Conservation (phyloP, 2,888 invertebrate genomes). For the Tigriopus californicus region DNA sequence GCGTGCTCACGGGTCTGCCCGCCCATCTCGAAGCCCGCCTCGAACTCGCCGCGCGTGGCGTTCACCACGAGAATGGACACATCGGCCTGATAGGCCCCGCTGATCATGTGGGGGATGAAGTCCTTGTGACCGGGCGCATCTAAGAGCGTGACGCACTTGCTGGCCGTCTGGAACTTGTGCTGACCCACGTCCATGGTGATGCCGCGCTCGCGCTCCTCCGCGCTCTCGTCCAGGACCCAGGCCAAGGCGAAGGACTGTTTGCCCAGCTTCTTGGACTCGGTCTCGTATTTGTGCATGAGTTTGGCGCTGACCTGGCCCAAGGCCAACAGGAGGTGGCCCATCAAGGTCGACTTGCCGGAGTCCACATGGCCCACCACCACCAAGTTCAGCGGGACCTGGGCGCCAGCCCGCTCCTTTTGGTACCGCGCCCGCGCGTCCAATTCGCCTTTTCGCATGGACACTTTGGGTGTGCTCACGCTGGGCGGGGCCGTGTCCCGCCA, state of each 20-base stretch:
- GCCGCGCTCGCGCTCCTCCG: conserved; percentile 77
- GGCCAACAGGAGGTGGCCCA: conserved; percentile 79
- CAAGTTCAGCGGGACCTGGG: conserved; percentile 71
- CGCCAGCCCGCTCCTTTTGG: conserved; percentile 50
- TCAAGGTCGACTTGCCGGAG: conserved; percentile 49
- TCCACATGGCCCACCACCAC: conserved; percentile 46
- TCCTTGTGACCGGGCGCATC: conserved; percentile 99
- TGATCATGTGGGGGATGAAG: conserved; percentile 99
- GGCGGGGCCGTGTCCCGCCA: too few relatives aligned
- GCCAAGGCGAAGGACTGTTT: conserved; percentile 97
- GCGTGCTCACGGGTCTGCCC: conserved; percentile 43
- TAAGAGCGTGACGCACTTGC: conserved; percentile 47
- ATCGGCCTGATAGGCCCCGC: conserved; percentile 88
- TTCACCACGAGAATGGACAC: conserved; percentile 90
- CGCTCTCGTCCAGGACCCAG: conserved; percentile 97
- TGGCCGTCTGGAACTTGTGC: conserved; percentile 71
- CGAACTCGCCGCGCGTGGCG: conserved; percentile 85
- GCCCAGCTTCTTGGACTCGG: conserved; percentile 87
- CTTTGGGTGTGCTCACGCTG: background rate
- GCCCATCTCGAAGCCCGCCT: conserved; percentile 92
- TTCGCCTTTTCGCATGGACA: conserved; percentile 16
- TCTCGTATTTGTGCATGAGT: conserved; percentile 60
- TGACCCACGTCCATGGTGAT: conserved; percentile 98
- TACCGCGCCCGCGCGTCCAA: conserved; percentile 42
- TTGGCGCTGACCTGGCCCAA: conserved; percentile 69